Conservation (phyloP, 2,888 invertebrate genomes). For the Deilephila elpenor region DNA sequence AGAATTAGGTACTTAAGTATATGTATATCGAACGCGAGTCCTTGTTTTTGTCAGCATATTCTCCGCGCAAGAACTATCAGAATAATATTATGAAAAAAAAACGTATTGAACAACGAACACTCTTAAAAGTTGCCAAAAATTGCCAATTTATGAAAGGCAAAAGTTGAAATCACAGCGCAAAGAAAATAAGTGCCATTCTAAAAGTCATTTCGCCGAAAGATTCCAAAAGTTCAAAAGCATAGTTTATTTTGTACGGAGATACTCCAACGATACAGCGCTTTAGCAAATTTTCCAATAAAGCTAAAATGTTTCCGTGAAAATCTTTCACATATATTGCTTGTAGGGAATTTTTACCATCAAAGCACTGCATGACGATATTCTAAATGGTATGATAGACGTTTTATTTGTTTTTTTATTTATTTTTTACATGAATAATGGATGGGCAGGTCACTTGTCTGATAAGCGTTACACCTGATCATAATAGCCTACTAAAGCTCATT, state of each 20-base stretch:
- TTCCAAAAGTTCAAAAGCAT: slow-evolving; percentile 16
- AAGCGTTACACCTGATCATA: too few relatives aligned
- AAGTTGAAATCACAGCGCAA: slow-evolving; percentile 6
- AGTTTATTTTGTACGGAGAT: slow-evolving; percentile 8
- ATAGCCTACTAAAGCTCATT: too few relatives aligned
- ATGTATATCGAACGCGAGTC: too few relatives aligned
- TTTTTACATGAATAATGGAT: too few relatives aligned
- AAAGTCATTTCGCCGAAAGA: not conserved
- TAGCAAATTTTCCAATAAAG: slow-evolving; percentile 11
- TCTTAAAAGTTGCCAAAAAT: not conserved
- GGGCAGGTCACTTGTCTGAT: too few relatives aligned
- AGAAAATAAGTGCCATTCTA: not conserved
- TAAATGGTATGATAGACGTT: not conserved
- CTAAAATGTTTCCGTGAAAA: not conserved
- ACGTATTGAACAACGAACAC: not conserved
- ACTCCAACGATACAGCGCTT: not conserved
- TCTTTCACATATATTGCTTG: not conserved
- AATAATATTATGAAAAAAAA: too few relatives aligned
- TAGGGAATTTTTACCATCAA: not conserved
- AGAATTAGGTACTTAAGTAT: too few relatives aligned
- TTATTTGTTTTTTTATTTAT: not conserved
- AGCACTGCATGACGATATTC: not conserved
- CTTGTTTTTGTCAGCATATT: too few relatives aligned
- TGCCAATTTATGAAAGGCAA: not conserved
- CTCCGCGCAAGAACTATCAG: too few relatives aligned